phyloP scores from a whole-genome alignment of 2,797 vertebrate genomes.

The Trichosurus vulpecula region DNA sequence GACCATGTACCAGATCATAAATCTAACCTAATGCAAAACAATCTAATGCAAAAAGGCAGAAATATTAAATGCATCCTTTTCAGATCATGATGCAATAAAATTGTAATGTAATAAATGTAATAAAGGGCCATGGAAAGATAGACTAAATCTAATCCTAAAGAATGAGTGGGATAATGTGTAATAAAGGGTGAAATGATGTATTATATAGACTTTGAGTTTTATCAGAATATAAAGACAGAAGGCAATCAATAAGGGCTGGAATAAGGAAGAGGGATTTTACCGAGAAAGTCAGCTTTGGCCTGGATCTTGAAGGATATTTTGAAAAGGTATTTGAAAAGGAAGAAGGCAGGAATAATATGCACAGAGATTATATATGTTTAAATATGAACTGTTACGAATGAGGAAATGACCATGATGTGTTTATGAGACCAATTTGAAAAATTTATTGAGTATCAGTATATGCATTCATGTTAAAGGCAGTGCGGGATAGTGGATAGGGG shows the following conservation, averaged over 20 bases:
- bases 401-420: neutral
- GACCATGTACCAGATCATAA: too few relatives aligned
- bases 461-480: neutral
- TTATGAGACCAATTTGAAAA: neutral
- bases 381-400: neutral
- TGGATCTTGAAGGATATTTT: neutral
- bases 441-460: neutral
- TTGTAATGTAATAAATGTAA: too few relatives aligned
- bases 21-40: too few relatives aligned
- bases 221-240: neutral
- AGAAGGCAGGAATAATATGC: neutral
- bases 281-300: neutral
- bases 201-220: neutral
- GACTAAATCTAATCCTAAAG: too few relatives aligned
- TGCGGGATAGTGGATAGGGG: neutral
- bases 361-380: neutral
- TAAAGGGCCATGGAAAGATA: too few relatives aligned
- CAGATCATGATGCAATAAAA: too few relatives aligned
- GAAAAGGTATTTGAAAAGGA: neutral
- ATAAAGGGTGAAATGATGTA: neutral
- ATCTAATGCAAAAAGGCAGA: too few relatives aligned
- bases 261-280: neutral
- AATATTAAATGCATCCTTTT: too few relatives aligned
- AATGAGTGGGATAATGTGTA: too few relatives aligned
- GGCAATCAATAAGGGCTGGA: neutral